Conservation (phyloP, 2,797 vertebrate species). For the Artibeus lituratus region DNA sequence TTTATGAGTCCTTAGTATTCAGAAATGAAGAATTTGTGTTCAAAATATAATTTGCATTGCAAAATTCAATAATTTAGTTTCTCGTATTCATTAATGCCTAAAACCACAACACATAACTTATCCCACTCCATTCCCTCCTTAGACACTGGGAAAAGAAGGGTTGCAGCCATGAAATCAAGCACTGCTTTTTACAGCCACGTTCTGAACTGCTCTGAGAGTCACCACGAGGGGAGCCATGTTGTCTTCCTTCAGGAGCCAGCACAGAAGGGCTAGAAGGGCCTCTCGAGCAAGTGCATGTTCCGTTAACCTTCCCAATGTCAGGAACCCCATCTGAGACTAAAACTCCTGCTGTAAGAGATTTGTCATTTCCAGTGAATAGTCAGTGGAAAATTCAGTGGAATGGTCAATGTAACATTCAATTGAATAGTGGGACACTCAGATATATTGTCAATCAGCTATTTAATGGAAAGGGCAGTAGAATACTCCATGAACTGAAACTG, state of each 20-base stretch:
- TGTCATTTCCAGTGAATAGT: neutral
- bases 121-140: conserved; percentile 76
- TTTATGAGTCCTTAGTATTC: conserved; percentile 86
- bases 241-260: neutral
- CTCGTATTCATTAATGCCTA: conserved; percentile 86
- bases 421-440: neutral
- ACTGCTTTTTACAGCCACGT: conserved; percentile 61
- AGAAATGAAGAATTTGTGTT: conserved; percentile 87
- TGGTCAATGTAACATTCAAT: too few species aligned
- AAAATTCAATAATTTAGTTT: conserved; percentile 86
- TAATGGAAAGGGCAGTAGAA: neutral
- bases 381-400: neutral
- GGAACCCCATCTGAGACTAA: neutral
- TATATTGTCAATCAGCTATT: neutral
- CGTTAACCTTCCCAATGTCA: neutral
- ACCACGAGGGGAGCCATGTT: conserved; percentile 43
- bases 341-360: neutral
- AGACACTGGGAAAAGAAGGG: conserved; percentile 77
- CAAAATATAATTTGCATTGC: conserved; percentile 88
- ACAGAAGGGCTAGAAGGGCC: neutral
- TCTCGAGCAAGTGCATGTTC: neutral
- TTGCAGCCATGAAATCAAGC: conserved; percentile 72
- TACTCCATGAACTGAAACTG: neutral
- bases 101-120: conserved; percentile 86
- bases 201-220: conserved; percentile 66